A percentile compares a stretch with the other conserved stretches of the same genome.
Conservation (phyloP, 1,140 invertebrate genomes). For the Psilanteris sp. region DNA sequence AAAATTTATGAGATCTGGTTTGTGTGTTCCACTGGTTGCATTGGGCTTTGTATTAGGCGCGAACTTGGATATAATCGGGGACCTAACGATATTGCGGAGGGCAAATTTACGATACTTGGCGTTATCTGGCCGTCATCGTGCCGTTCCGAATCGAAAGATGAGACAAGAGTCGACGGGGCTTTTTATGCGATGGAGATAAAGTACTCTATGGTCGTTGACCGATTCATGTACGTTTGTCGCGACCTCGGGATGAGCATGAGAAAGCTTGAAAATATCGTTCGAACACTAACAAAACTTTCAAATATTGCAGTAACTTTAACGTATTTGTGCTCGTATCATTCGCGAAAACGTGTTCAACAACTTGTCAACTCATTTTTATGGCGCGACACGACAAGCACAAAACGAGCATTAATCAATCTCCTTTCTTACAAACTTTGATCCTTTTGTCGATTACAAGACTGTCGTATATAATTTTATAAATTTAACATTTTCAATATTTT, state of each 20-base stretch:
- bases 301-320: constrained; percentile 40
- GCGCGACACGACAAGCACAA: constrained; percentile 17
- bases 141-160: constrained; percentile 15
- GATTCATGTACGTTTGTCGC: constrained; percentile 41
- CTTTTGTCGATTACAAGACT: constrained; percentile 20
- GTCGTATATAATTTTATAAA: constrained; percentile 3
- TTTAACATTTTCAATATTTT: constrained; percentile 13
- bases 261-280: constrained; percentile 29
- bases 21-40: constrained; percentile 16
- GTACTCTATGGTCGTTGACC: constrained; percentile 36
- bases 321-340: constrained; percentile 20
- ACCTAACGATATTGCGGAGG: constrained; percentile 16
- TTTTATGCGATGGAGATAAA: constrained; percentile 52
- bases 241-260: neutral
- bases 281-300: constrained; percentile 39
- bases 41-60: constrained; percentile 21
- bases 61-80: constrained; percentile 3
- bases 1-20: constrained; percentile 15
- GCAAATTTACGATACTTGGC: constrained; percentile 26
- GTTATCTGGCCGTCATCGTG: constrained; percentile 55
- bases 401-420: constrained; percentile 37
- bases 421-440: constrained; percentile 24
- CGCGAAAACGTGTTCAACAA: constrained; percentile 29
- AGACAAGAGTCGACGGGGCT: constrained; percentile 27
- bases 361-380: constrained; percentile 39